Conservation (phyloP, 1,140 invertebrate species). For the Drosophila micromelanica region DNA sequence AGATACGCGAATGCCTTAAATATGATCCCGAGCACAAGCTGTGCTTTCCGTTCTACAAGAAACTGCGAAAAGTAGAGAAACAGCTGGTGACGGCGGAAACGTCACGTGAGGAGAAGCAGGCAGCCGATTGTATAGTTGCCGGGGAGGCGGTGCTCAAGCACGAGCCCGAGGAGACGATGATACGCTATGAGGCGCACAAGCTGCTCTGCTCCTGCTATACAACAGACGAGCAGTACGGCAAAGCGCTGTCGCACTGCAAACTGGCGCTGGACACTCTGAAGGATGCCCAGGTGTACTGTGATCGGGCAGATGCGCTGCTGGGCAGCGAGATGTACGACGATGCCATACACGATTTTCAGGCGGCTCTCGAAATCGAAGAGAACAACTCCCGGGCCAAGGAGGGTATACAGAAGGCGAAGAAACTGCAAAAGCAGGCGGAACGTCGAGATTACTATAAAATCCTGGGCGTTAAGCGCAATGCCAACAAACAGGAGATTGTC, state of each 20-base stretch:
- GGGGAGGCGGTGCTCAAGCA: conserved; percentile 88
- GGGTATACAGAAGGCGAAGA: conserved; percentile 94
- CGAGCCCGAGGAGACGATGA: conserved; percentile 89
- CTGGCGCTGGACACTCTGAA: conserved; percentile 91
- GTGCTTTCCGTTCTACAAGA: conserved; percentile 98
- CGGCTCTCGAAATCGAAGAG: conserved; percentile 94
- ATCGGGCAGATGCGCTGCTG: conserved; percentile 96
- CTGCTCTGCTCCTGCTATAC: conserved; percentile 91
- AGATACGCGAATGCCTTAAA: conserved; percentile 98
- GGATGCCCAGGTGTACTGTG: conserved; percentile 93
- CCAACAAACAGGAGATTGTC: conserved; percentile 95
- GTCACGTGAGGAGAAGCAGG: conserved; percentile 89
- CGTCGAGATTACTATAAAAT: conserved; percentile 99
- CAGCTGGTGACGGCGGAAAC: conserved; percentile 90
- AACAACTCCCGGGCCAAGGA: conserved; percentile 93
- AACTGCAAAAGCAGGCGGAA: conserved; percentile 96
- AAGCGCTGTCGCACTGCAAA: conserved; percentile 91
- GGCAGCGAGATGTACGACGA: conserved; percentile 96
- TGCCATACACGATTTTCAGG: conserved; percentile 94
- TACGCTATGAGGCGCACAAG: conserved; percentile 90
- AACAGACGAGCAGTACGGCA: conserved; percentile 88
- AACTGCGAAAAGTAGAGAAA: conserved; percentile 98
- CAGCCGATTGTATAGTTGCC: conserved; percentile 90
- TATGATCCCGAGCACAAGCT: conserved; percentile 98
- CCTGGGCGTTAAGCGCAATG: conserved; percentile 90